Evolutionary conservation across 2,113 vertebrate genomes (phyloP), one percentile per base, ranked within the genome.

Genomic region (Sinocyclocheilus anophthalmus): DNA sequence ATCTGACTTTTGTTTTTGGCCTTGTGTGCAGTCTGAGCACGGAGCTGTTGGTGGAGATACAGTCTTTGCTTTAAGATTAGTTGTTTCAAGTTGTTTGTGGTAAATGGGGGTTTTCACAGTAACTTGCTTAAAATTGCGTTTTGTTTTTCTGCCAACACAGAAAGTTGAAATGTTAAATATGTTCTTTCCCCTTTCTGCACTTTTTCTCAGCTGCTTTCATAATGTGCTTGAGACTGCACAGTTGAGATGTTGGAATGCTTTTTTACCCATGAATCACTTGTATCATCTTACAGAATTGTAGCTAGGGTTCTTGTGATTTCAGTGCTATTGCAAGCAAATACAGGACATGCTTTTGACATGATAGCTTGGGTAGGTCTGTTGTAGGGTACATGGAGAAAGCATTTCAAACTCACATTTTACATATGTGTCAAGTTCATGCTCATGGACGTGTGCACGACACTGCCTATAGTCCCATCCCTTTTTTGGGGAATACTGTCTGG

Each of bases 21-120:
- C 78, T 65, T 26, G 59, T 81, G 22, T 42, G 22, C 37, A 81
- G 18, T 59, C 76, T n/a, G 30, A 79, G 77, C 55, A 79, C 20
- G 0, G 59, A 81, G 59, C 37, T 45, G 57, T 24, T 81, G 57
- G 6, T 69, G 42, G 63, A 69, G 63, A 82, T 30, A 22, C 16
- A 50, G 80, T 82, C 14, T 33, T 33, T 82, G 9, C 80, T 22
- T 82, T 82, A 42, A 53, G 18, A 82, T 53, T 67, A 69, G 42
- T 69, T 53, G 61, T 24, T 69, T 53, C 24, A 50, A 63, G 63
- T 82, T 48, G 80, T 82, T 48, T 69, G 42, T 69, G 45, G 59
- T 42, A 63, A 76, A 13, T 33, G n/a, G 6, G 6, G 57, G 72
- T 76, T 81, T 65, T 45, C 83, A 81, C 13, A 24, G 13, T 45